Base-by-base conservation (phyloP, 2,888 invertebrate genomes). In the Eubasilissa splendida region DNA sequence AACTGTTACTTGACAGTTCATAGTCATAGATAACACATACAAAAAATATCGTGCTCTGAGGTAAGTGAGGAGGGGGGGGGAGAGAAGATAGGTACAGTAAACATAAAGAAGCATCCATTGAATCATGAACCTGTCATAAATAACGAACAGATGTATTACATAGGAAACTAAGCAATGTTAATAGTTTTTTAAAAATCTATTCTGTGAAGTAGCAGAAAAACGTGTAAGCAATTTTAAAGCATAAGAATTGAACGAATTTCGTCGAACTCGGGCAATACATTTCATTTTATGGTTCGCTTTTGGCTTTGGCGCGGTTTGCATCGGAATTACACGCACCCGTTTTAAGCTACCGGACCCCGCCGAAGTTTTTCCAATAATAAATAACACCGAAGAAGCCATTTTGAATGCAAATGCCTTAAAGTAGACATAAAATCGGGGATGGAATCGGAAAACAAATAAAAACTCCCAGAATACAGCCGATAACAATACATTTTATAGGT, bases 361-460 rank as follows among this genome's bases (percentile, higher is more conserved):
- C 58, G 50, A 70, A 70, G 53, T 70, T 70, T 11, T 10, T 8
- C 53, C 70, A 54, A 54, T 70, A 70, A 70, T 70, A 70, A 70
- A 70, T 70, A 22, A 54, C 70, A 10, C 54, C 11, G 7, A 70
- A 70, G 31, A 31, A 70, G 70, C 22, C 70, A 70, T 70, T 70
- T 70, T 70, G 14, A 70, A 70, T 70, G 70, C 70, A 70, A 70
- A 70, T 70, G 54, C 53, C 70, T 70, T 54, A 53, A 70, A 70
- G 70, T 70, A 70, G 70, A 70, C 70, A 70, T 70, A 70, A 70
- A 70, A 70, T 70, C 70, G 31, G 53, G 9, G 70, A n/a, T n/a
- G 58, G 58, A 3, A 58, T 4, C n/a, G 58, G 58, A 58, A 70
- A 70, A 70, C 70, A 70, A 70, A 70, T 70, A 70, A 70, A 70